phyloP scores from a whole-genome alignment of 1,140 invertebrate genomes.

The Nebria ingens region DNA sequence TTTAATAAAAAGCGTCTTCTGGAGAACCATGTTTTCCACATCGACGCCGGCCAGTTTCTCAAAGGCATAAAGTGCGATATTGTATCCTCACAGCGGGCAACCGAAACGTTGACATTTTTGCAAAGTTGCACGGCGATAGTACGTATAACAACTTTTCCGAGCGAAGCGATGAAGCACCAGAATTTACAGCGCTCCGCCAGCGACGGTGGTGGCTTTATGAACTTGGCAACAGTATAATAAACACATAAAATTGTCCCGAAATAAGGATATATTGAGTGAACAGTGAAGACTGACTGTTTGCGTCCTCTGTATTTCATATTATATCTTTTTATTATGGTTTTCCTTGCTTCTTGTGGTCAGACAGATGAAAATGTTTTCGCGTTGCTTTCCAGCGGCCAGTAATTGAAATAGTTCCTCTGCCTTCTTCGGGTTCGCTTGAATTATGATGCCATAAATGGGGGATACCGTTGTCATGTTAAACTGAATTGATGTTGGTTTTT shows the following conservation, averaged over 20 bases:
- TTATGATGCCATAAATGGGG: constrained; percentile 23
- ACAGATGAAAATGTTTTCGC: constrained; percentile 29
- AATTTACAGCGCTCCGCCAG: background rate
- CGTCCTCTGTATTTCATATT: constrained; percentile 29
- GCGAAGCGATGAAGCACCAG: background rate
- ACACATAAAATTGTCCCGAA: constrained; percentile 33
- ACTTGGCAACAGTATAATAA: constrained; percentile 32
- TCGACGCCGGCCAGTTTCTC: no score
- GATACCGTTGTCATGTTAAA: constrained; percentile 30
- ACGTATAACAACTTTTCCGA: background rate
- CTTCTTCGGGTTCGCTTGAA: no score
- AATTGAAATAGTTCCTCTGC: constrained; percentile 32
- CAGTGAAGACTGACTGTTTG: constrained; percentile 26
- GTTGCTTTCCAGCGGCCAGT: constrained; percentile 19
- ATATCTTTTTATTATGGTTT: constrained; percentile 26
- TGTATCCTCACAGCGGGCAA: no score
- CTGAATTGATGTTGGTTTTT: constrained; percentile 26
- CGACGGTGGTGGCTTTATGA: constrained; percentile 25
- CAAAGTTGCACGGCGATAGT: background rate
- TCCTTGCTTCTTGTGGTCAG: constrained; percentile 26
- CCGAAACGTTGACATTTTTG: constrained; percentile 2
- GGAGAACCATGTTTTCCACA: no score
- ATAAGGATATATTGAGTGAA: constrained; percentile 34
- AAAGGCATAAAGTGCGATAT: no score
- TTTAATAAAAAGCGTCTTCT: no score